Evolutionary conservation across 2,888 invertebrate species (phyloP).

Genomic region (Melangyna quadrimaculata): DNA sequence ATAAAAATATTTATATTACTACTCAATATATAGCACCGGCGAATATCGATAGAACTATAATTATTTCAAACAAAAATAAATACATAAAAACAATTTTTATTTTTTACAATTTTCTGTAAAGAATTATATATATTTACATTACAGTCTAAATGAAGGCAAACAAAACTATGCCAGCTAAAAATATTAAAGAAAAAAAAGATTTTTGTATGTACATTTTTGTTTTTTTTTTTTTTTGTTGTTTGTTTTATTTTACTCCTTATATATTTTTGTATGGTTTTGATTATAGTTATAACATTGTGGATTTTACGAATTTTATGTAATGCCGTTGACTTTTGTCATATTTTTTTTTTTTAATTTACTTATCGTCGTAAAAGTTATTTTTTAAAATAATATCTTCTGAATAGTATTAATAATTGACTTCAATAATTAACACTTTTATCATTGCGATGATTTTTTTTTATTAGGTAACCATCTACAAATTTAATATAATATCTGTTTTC

Average conservation of each 20-base stretch:
- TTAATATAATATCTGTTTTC: constrained; percentile 23
- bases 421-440: constrained; percentile 65
- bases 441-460: constrained; percentile 18
- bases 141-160: not conserved
- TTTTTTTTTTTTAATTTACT: not conserved
- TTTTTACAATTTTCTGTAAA: constrained; percentile 29
- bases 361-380: not conserved
- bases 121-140: constrained; percentile 53
- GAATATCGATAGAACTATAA: constrained; percentile 68
- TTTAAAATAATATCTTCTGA: not conserved
- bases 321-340: constrained; percentile 58
- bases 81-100: constrained; percentile 12
- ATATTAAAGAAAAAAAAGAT: constrained; percentile 31
- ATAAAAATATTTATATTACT: constrained; percentile 24
- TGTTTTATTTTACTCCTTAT: constrained; percentile 19
- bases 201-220: constrained; percentile 53
- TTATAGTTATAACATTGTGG: constrained; percentile 32
- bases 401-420: constrained; percentile 59
- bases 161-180: constrained; percentile 1
- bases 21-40: constrained; percentile 69
- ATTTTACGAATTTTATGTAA: constrained; percentile 24
- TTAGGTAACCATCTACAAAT: constrained; percentile 44
- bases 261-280: constrained; percentile 29
- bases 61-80: constrained; percentile 30
- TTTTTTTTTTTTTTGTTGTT: constrained; percentile 63